A percentile compares a stretch with the other conserved stretches of the same genome.
Conservation (phyloP, 2,113 vertebrate genomes). For the Passer montanus region DNA sequence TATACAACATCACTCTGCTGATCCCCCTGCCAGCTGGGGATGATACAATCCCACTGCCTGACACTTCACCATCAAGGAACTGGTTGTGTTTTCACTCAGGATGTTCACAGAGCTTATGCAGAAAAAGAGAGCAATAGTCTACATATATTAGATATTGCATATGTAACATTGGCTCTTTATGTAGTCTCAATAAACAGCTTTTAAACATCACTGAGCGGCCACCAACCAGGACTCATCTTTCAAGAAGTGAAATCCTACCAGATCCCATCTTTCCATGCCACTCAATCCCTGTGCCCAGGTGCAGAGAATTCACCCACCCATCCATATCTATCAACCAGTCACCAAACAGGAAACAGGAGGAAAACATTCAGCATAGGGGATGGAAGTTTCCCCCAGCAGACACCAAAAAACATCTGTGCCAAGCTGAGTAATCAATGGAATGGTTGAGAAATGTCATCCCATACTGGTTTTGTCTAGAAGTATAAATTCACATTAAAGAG, state of each 20-base stretch:
- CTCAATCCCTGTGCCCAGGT: background rate
- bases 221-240: background rate
- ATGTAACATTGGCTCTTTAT: background rate
- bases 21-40: background rate
- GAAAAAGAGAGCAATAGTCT: background rate
- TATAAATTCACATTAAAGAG: background rate
- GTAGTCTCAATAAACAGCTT: background rate
- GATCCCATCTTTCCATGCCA: background rate
- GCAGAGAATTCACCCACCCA: background rate
- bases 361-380: fast-evolving
- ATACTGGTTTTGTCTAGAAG: background rate
- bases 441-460: background rate
- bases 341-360: background rate
- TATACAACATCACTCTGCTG: background rate
- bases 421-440: background rate
- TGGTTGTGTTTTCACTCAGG: fast-evolving
- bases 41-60: too few relatives aligned
- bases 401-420: background rate
- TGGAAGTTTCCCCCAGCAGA: background rate
- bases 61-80: fast-evolving
- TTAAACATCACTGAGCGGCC: background rate
- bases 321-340: background rate
- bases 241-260: background rate
- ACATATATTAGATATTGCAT: background rate
- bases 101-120: background rate